A percentile compares a stretch with the other conserved stretches of the same genome.
Evolutionary conservation across 2,888 invertebrate species (phyloP).

Genomic region (Archaeoteleia sp.): DNA sequence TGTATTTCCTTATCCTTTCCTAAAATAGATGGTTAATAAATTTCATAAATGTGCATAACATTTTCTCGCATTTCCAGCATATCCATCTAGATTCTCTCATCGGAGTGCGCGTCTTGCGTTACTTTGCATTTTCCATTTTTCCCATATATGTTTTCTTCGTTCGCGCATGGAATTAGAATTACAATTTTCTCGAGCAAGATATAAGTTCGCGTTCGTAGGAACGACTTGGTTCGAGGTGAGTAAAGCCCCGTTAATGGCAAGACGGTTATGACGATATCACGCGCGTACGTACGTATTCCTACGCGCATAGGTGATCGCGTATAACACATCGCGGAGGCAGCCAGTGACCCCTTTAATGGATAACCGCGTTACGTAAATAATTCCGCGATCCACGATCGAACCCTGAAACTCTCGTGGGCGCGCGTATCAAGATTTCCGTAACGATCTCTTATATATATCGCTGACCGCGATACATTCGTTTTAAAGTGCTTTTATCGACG

Average conservation of each 20-base stretch:
- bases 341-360: slow-evolving; percentile 48
- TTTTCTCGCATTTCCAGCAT: too few relatives aligned
- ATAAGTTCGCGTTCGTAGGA: slow-evolving; percentile 24
- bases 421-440: slow-evolving; percentile 67
- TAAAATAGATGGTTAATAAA: too few relatives aligned
- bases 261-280: too few relatives aligned
- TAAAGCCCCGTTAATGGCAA: slow-evolving; percentile 29
- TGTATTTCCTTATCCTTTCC: too few relatives aligned
- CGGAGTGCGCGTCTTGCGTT: too few relatives aligned
- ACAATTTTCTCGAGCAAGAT: slow-evolving; percentile 34
- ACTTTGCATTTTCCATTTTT: too few relatives aligned
- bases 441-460: slow-evolving; percentile 61
- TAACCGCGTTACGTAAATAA: slow-evolving; percentile 62
- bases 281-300: slow-evolving; percentile 34
- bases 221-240: slow-evolving; percentile 5
- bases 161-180: too few relatives aligned
- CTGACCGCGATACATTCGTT: slow-evolving; percentile 30
- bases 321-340: too few relatives aligned
- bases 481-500: too few relatives aligned
- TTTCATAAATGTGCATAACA: too few relatives aligned
- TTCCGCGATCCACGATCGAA: slow-evolving; percentile 54
- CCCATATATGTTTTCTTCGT: too few relatives aligned
- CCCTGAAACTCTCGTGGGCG: slow-evolving; percentile 61
- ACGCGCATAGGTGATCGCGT: slow-evolving; percentile 35
- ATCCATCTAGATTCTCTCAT: too few relatives aligned